Evolutionary conservation across 2,797 vertebrate genomes (phyloP), one percentile per base, ranked within the genome.

Genomic region (Urocyon cinereoargenteus): DNA sequence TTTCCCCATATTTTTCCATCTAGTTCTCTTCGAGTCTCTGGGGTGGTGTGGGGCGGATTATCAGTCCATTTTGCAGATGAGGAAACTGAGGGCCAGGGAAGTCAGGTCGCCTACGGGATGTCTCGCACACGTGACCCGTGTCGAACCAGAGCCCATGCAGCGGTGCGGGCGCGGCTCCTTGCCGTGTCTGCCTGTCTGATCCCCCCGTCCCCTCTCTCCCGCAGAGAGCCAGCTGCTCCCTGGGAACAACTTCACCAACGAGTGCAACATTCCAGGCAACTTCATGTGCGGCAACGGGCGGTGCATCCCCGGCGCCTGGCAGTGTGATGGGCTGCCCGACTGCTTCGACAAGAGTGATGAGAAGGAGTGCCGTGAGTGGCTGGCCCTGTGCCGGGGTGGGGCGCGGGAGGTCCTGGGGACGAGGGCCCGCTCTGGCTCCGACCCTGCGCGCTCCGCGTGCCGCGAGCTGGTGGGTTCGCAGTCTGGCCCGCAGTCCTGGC

Each of bases 221-320:
- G 4, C 98, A 99, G 99, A 99, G 98, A 99, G 99, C 98, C 99
- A 99, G 96, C 99, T 99, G 98, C 98, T 99, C 96, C 99, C 99
- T 15, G 99, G 99, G 97, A 99, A 99, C 98, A 99, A 99, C 98
- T 99, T 99, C 98, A 99, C 99, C 97, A 99, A 99, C 0, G 99
- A 99, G 98, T 99, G 99, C 98, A 99, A 99, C 99, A 99, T 99
- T 98, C 99, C 99, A 2, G 99, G 99, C 97, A 99, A 99, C 98
- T 99, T 99, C 98, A 99, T 99, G 99, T 99, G 99, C 94, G 99
- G 99, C 73, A 99, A 99, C 3, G 99, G 99, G 40, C 99, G 99
- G 97, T 99, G 99, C 70, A 99, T 99, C 97, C 99, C 99, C 0
- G 99, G 99, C 5, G 98, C 98, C 77, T 99, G 99, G 99, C 99